A percentile compares a stretch with the other conserved stretches of the same genome.
These are phyloP conservation scores for Phalangium opilio DNA, from an alignment of 2,888 invertebrate species.

Conservation along the genomic window DNA sequence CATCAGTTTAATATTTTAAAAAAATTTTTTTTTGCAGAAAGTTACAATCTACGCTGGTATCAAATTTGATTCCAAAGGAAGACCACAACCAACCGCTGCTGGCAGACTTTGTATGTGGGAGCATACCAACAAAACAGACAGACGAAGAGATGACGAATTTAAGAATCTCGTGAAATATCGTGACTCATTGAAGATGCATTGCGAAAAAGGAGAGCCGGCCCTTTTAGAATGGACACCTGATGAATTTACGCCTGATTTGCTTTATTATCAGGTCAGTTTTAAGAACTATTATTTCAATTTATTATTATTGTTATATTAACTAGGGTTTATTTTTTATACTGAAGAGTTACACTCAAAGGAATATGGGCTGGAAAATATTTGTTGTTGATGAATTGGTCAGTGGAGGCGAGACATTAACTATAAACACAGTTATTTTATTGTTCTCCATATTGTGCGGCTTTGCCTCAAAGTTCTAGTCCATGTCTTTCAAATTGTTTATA, in stretches of 20 bases:
- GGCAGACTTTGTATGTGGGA: constrained; percentile 62
- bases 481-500: too few species aligned
- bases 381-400: constrained; percentile 55
- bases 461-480: too few species aligned
- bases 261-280: constrained; percentile 43
- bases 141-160: constrained; percentile 61
- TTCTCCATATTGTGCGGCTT: too few species aligned
- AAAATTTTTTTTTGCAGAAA: constrained; percentile 10
- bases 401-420: not conserved
- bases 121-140: constrained; percentile 48
- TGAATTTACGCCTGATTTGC: constrained; percentile 73
- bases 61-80: constrained; percentile 62
- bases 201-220: constrained; percentile 52
- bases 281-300: not conserved
- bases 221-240: constrained; percentile 67
- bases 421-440: too few species aligned
- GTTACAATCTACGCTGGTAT: constrained; percentile 37
- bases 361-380: constrained; percentile 90
- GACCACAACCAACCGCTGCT: constrained; percentile 56
- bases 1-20: too few species aligned
- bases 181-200: constrained; percentile 51
- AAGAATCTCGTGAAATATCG: constrained; percentile 68
- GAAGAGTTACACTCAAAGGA: constrained; percentile 78
- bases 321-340: constrained; percentile 5
- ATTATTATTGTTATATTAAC: not conserved